Conservation (phyloP, 2,888 invertebrate species). For the Epirrhoe alternata region DNA sequence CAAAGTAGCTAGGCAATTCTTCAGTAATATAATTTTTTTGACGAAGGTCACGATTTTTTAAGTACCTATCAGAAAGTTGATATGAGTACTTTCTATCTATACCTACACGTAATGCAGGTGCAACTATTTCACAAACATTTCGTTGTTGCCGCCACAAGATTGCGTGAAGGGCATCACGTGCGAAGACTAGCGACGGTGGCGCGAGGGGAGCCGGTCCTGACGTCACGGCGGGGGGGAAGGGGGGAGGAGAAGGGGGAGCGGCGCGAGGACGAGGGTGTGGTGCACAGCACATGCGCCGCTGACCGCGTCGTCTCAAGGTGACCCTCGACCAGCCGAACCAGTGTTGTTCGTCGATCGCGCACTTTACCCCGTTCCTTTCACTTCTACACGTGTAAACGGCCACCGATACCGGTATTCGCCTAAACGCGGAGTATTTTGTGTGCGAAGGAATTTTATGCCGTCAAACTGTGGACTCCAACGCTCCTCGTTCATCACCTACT, state of each 20-base stretch:
- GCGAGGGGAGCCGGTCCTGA: constrained; percentile 32
- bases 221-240: constrained; percentile 37
- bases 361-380: constrained; percentile 74
- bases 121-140: constrained; percentile 52
- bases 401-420: constrained; percentile 68
- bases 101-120: constrained; percentile 26
- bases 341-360: constrained; percentile 62
- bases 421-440: constrained; percentile 67
- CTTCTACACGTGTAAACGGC: constrained; percentile 60
- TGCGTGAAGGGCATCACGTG: constrained; percentile 75
- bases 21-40: no score
- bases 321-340: constrained; percentile 71
- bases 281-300: constrained; percentile 83
- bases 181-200: constrained; percentile 41
- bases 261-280: constrained; percentile 76
- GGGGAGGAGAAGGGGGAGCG: constrained; percentile 41
- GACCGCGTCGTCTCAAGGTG: constrained; percentile 75
- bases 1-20: no score
- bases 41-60: no score
- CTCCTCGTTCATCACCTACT: constrained; percentile 81
- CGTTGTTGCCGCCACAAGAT: constrained; percentile 56
- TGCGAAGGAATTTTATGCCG: constrained; percentile 73
- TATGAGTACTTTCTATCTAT: not conserved
- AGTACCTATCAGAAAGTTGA: not conserved
- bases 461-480: constrained; percentile 82